These are phyloP conservation scores for Metaphire vulgaris DNA, from an alignment of 1,140 invertebrate genomes.

Conservation along the genomic window DNA sequence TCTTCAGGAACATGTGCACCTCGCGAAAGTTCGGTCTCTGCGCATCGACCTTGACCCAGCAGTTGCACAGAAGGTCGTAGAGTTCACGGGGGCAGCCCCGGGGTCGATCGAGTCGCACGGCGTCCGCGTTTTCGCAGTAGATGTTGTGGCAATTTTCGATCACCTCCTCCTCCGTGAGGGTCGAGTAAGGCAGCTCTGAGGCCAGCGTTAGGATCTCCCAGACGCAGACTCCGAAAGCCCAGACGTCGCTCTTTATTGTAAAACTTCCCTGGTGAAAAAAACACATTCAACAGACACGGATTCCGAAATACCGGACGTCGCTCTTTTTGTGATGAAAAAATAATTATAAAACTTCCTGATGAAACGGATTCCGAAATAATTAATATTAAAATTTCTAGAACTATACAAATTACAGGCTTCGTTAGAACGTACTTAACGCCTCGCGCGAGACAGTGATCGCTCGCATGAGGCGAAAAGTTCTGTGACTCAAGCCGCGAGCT, in stretches of 20 bases:
- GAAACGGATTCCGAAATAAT: too few species aligned
- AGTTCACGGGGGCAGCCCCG: conserved; percentile 17
- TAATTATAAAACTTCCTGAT: conserved; percentile 57
- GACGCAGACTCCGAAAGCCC: conserved; percentile 77
- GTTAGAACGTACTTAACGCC: too few species aligned
- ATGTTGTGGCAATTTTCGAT: conserved; percentile 59
- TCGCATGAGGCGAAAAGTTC: too few species aligned
- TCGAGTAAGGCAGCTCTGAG: conserved; percentile 70
- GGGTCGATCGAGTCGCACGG: background rate
- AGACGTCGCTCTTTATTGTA: conserved; percentile 80
- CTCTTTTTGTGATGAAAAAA: too few species aligned
- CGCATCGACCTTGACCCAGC: conserved; percentile 8
- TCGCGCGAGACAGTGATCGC: too few species aligned
- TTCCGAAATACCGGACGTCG: too few species aligned
- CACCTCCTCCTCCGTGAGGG: conserved; percentile 69
- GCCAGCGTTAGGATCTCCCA: conserved; percentile 85
- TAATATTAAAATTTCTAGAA: too few species aligned
- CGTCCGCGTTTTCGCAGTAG: conserved; percentile 41
- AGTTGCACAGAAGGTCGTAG: conserved; percentile 25
- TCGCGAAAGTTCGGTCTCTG: conserved; percentile 4
- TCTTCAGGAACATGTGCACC: background rate
- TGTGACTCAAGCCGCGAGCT: too few species aligned
- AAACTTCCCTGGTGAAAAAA: too few species aligned
- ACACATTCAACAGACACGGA: too few species aligned
- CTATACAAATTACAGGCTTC: too few species aligned